Base-by-base conservation (phyloP, 2,888 invertebrate genomes). In the Spilosoma lubricipeda region DNA sequence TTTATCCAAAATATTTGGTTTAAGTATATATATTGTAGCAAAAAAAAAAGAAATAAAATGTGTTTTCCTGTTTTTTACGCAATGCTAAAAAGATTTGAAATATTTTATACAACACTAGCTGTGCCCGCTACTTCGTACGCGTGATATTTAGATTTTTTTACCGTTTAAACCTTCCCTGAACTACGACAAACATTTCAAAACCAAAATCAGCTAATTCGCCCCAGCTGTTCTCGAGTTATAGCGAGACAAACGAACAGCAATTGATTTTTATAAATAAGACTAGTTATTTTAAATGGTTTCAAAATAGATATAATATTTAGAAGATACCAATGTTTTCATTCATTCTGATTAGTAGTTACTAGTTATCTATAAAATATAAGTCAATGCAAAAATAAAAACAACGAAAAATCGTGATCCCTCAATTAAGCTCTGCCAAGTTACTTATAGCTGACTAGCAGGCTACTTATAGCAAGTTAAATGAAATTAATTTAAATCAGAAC, bases 401-500 rank as follows among this genome's bases (percentile, higher is more conserved):
- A 52, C 23, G 23, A 23, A 7, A 8, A 20, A 20, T 23, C 23
- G 20, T 76, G 75, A 76, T 80, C 77, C 76, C 77, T 76, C 78
- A 77, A 65, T 7, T 36, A 18, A 65, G n/a, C 86, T 76, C 80
- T 82, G 82, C 82, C 75, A 86, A 77, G 80, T 82, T 13, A 63
- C 59, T 27, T 13, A 27, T 27, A 59, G 27, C 56, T 56, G 56
- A 0, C 7, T 56, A 56, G 9, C 11, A 56, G 11, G 52, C 11
- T 11, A 56, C 52, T 56, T 56, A 23, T 11, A 56, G 52, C n/a
- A 23, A 23, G 9, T 56, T 56, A 2, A 56, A 56, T 56, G 90
- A 86, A 87, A 90, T 84, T 91, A 85, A 89, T 92, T 77, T 77
- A 77, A 92, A 91, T 86, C 87, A 85, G 89, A 91, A 87, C 89